Evolutionary conservation across 1,140 invertebrate species (phyloP), one percentile per base, ranked within the genome.

Genomic region (Antheraea pernyi): DNA sequence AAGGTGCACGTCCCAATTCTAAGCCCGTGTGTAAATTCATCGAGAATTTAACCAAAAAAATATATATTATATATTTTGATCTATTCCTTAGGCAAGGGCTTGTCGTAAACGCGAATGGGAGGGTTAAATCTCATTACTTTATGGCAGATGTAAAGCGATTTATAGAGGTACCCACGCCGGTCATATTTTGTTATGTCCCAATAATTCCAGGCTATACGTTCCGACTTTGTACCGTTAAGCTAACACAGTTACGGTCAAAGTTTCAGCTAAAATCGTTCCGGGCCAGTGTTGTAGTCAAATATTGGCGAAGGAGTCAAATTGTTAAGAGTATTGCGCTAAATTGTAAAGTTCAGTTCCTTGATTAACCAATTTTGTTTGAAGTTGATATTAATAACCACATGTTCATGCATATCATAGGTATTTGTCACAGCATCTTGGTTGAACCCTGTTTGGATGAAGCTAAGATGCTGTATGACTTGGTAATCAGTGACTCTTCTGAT

Each of bases 91-190:
- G 84, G 73, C 74, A 70, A 72, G 81, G 78, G 79, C 76, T 75
- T 78, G 82, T 86, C 88, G 84, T 90, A 88, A 90, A 88, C 69
- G 78, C 76, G 82, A 85, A 85, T 83, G 76, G 73, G 81, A 80
- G 85, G 86, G 86, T 85, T 89, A 89, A 86, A 90, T 88, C 84
- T 88, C 81, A 88, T 89, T 90, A 90, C 83, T 89, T 89, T 90
- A 89, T 89, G 75, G 84, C 76, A 83, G 81, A 88, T 86, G 81
- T 86, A 83, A 84, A 87, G 69, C 80, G 83, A 85, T 89, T 89
- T 89, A 86, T 89, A 70, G 79, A 82, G 85, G 86, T 85, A 65
- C 69, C 71, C 76, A 78, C 74, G 64, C 71, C 65, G 74, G 80
- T 76, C 68, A 80, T 85, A 84, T 86, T 88, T 84, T 81, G 81